Evolutionary conservation across 2,113 vertebrate species (phyloP), one percentile per base, ranked within the genome.

Genomic region (Puma concolor): DNA sequence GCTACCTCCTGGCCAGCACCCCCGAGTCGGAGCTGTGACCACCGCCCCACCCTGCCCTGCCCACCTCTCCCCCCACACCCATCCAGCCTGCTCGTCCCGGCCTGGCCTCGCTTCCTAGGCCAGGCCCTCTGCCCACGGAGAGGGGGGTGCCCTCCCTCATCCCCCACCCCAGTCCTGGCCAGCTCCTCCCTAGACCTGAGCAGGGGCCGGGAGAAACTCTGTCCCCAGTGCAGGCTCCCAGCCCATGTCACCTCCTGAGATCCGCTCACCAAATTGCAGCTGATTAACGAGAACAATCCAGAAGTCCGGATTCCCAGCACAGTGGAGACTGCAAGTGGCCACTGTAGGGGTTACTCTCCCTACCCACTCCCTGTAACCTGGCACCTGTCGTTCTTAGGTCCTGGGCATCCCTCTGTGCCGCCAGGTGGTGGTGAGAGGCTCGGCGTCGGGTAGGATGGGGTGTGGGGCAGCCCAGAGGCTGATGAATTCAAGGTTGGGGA

Each of bases 21-120:
- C 99, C 99, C 0, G 99, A 99, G 64, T 99, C 99, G 0, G 99
- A 99, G 98, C 99, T 99, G 99, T 99, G 99, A 99, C 92, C 92
- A 9, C 54, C 21, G 63, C 0, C 27, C 89, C 91, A 0, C 72
- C 92, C 38, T 0, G 0, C 72, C 92, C 38, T 0, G 0, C 98
- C 98, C 33, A 9, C 95, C 97, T 97, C 93, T 0, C 74, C 48
- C 64, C 23, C 23, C 21, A 38, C 5, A 12, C 60, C 83, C 33
- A 25, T 79, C 91, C 97, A 80, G 86, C 83, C 89, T 66, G 48
- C 4, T 25, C n/a, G 25, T 60, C 69, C 81, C 77, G 48, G 72
- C 79, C 98, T 96, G 67, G 72, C 23, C 54, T 89, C 36, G 69
- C 60, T 48, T 83, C 33, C 79, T 76, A 74, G 93, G 67, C 48